Evolutionary conservation across 1,140 invertebrate species (phyloP), one percentile per base, ranked within the genome.

Genomic region (Copidosoma floridanum): DNA sequence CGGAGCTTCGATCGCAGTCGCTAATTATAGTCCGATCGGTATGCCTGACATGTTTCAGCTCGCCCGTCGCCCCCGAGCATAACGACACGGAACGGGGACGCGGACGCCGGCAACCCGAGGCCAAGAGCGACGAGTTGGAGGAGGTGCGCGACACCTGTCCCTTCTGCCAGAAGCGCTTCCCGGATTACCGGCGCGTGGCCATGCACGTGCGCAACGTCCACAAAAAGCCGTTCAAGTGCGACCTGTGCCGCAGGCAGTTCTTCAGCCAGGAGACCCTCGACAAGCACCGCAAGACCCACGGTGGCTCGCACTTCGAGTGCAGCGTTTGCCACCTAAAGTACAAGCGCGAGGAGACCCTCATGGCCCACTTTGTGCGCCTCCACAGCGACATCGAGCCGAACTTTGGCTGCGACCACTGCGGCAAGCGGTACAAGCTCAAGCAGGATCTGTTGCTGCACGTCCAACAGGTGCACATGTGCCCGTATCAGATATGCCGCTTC

Each of bases 261-360:
- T 63, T 57, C 2, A 64, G 57, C 2, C n/a, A 51, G 1, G 35
- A 46, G 7, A 24, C 21, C 0, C 44, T 73, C 4, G 46, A 63
- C 11, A 43, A 65, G 4, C 68, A 72, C 32, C 48, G 59, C 8
- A 67, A 65, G 16, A 64, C 59, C 6, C 71, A 72, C 37, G 51
- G 57, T 6, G 40, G 61, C 26, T 53, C 46, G 2, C 69, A 64
- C n/a, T 64, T 70, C 11, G 51, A 70, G 40, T 71, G 70, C 18
- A 1, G 27, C 0, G 35, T 73, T 1, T 82, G 81, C 55, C 77
- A 82, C 46, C 70, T 78, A 54, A 81, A 80, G 37, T 72, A 81
- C 1, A 82, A 76, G 46, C 72, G 80, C 0, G 74, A 81, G 61
- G 72, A 74, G 32, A 79, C 80, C 1, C 71, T 83, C 69, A 79